Conservation (phyloP, 2,888 invertebrate genomes). For the Criorhina ranunculi region DNA sequence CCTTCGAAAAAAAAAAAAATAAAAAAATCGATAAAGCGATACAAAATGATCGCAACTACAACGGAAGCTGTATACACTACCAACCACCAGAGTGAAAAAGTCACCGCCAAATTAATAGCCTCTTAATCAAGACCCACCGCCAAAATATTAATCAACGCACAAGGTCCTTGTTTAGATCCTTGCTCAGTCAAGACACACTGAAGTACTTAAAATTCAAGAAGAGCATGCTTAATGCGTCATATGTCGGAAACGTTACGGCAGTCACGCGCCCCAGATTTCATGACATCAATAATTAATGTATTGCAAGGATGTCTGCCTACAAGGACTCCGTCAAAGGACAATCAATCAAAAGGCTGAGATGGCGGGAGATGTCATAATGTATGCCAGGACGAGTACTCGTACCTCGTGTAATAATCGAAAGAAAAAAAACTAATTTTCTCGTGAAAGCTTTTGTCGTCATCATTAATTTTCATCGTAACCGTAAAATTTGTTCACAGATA, state of each 20-base stretch:
- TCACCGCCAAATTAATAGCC: constrained; percentile 81
- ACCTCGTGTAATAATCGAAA: constrained; percentile 39
- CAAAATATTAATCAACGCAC: constrained; percentile 67
- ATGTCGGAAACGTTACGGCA: constrained; percentile 74
- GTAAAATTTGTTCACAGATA: constrained; percentile 15
- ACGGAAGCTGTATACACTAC: constrained; percentile 20
- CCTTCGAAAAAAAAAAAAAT: neutral
- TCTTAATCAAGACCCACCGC: constrained; percentile 79
- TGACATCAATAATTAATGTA: constrained; percentile 77
- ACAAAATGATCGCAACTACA: constrained; percentile 49
- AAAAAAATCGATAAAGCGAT: constrained; percentile 2
- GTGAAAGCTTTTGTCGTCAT: constrained; percentile 60
- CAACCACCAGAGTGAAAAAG: constrained; percentile 5
- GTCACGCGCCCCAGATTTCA: constrained; percentile 77
- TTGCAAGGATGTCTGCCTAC: neutral
- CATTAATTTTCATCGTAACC: constrained; percentile 61
- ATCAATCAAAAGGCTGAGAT: constrained; percentile 69
- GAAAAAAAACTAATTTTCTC: constrained; percentile 71
- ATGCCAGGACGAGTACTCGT: constrained; percentile 34
- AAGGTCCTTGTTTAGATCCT: constrained; percentile 25
- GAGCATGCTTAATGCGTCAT: constrained; percentile 73
- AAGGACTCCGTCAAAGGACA: constrained; percentile 60
- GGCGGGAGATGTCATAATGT: constrained; percentile 48
- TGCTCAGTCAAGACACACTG: neutral
- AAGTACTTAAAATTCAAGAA: constrained; percentile 67